phyloP scores from a whole-genome alignment of 2,113 vertebrate species.

The Origma solitaria region DNA sequence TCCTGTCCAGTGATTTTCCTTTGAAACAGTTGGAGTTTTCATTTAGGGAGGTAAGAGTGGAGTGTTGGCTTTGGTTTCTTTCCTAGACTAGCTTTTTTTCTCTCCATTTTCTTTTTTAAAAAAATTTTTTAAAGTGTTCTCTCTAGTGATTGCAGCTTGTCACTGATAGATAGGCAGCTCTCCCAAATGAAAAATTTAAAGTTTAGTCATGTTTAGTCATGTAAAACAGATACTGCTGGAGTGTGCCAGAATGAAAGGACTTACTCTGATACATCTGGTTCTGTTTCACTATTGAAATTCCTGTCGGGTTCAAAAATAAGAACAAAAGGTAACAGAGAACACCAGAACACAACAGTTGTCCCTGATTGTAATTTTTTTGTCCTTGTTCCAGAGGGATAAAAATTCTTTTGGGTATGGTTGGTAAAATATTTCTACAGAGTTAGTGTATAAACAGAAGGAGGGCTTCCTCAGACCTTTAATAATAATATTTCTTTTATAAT shows the following conservation, averaged over 20 bases:
- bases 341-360: background rate
- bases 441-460: background rate
- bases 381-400: background rate
- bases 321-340: background rate
- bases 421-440: background rate
- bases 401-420: background rate
- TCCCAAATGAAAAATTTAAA: background rate
- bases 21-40: background rate
- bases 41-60: background rate
- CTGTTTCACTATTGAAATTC: background rate
- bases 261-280: background rate
- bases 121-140: background rate
- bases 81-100: background rate
- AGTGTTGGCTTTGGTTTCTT: slow-evolving; percentile 6
- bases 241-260: background rate
- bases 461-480: background rate
- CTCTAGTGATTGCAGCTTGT: background rate
- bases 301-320: background rate
- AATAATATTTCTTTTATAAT: background rate
- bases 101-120: background rate
- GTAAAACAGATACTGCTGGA: background rate
- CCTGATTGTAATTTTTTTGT: background rate
- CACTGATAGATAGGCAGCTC: background rate
- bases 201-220: background rate
- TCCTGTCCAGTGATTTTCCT: background rate